Evolutionary conservation across 2,888 invertebrate genomes (phyloP), one percentile per base, ranked within the genome.

Genomic region (Cybosia mesomella): DNA sequence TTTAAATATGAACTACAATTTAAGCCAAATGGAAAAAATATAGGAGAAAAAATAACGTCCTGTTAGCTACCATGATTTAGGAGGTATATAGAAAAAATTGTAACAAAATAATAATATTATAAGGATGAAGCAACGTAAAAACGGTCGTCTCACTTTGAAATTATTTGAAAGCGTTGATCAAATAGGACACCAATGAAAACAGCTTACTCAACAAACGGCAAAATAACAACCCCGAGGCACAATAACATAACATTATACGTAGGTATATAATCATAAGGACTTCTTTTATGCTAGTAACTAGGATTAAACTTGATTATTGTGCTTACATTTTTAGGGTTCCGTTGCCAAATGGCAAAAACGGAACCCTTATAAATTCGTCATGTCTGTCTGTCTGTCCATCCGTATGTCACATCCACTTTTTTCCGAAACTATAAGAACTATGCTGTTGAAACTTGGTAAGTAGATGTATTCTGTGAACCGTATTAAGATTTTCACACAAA

Each of bases 211-310:
- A 39, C 24, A 59, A 59, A 59, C 59, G 36, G 24, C 24, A 59
- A 39, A 59, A 59, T 24, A 59, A 59, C 22, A 59, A 59, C 36
- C 15, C 59, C 9, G 36, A 36, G 34, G 21, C 8, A 59, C 36
- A 21, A 59, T 24, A 49, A 49, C 49, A 49, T n/a, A 49, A n/a
- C n/a, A 49, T n/a, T 49, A 49, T 49, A 49, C n/a, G 49, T 49
- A 49, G 8, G n/a, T 49, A 49, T 49, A n/a, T n/a, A n/a, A n/a
- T n/a, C 8, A 49, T n/a, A 49, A 49, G n/a, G 0, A 49, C 49
- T n/a, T n/a, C 43, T 18, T 18, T 18, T 43, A 43, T 7, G 43
- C 18, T 43, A 43, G 43, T 43, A 43, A 18, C 43, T 18, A 43
- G 43, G 43, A 43, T 49, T 49, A 49, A 49, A 49, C 18, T n/a